Conservation (phyloP, 2,113 vertebrate species). For the Cinclus cinclus region DNA sequence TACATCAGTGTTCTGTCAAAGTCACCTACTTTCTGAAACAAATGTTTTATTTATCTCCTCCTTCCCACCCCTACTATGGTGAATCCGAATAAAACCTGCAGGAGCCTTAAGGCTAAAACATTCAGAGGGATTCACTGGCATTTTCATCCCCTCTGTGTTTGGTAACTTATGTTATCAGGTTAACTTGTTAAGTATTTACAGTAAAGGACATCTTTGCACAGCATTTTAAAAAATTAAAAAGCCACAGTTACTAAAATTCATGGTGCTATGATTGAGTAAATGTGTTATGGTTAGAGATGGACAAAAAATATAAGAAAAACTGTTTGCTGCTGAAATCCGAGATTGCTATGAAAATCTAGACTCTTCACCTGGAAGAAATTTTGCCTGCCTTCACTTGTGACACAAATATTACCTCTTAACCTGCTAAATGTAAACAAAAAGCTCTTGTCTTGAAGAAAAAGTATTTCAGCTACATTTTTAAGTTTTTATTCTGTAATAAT, state of each 20-base stretch:
- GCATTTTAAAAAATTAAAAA: background rate
- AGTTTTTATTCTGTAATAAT: background rate
- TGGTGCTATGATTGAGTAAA: background rate
- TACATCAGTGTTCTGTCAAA: constrained; percentile 36
- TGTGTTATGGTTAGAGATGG: background rate
- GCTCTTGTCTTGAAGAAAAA: background rate
- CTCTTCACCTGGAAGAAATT: background rate
- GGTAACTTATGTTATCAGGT: background rate
- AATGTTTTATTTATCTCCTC: constrained; percentile 56
- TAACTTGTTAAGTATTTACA: background rate
- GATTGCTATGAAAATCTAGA: background rate
- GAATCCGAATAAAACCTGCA: constrained; percentile 42
- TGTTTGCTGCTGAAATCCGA: background rate
- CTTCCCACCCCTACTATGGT: constrained; percentile 19
- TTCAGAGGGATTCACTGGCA: background rate
- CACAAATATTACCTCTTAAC: background rate
- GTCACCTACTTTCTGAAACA: constrained; percentile 49
- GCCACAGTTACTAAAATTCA: background rate
- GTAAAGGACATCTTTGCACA: background rate
- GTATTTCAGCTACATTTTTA: background rate
- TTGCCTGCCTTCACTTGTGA: background rate
- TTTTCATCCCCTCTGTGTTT: background rate
- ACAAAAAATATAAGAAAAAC: background rate
- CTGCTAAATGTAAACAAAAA: background rate
- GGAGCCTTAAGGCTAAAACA: constrained; percentile 41